A percentile compares a stretch with the other conserved stretches of the same genome.
phyloP scores from a whole-genome alignment of 2,113 vertebrate species.

The Cynocephalus volans region DNA sequence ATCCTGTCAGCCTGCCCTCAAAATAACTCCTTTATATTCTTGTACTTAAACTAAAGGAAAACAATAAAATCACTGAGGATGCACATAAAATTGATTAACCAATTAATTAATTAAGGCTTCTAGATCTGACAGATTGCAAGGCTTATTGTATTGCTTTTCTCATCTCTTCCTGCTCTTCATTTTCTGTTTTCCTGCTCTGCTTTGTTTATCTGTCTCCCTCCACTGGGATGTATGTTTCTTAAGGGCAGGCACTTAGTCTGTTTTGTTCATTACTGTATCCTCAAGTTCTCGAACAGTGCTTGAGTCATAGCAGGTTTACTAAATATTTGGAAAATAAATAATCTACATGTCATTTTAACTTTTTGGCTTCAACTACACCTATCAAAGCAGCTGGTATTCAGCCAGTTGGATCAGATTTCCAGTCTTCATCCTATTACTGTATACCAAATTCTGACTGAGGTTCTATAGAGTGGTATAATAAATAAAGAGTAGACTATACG shows the following conservation, averaged over 20 bases:
- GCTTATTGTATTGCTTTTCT: neutral
- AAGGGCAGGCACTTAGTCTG: neutral
- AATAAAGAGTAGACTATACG: neutral
- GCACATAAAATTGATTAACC: neutral
- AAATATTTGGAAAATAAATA: conserved; percentile 48
- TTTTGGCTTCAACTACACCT: neutral
- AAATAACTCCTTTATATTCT: conserved; percentile 26
- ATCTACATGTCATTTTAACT: neutral
- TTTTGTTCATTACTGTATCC: conserved; percentile 3
- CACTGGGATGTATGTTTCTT: neutral
- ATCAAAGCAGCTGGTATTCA: neutral
- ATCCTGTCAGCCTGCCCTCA: neutral
- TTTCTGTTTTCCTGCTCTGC: neutral
- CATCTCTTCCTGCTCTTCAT: neutral
- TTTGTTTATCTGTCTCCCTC: conserved; percentile 11
- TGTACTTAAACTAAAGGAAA: conserved; percentile 25
- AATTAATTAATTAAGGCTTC: neutral
- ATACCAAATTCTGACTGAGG: neutral
- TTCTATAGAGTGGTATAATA: neutral
- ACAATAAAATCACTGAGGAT: conserved; percentile 7
- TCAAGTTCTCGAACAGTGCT: conserved; percentile 9
- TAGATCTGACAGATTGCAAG: neutral
- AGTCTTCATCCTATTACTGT: neutral
- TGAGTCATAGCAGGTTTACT: neutral
- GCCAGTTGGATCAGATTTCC: neutral